These are phyloP conservation scores for Artemia franciscana DNA, from an alignment of 1,140 invertebrate species.

Conservation along the genomic window DNA sequence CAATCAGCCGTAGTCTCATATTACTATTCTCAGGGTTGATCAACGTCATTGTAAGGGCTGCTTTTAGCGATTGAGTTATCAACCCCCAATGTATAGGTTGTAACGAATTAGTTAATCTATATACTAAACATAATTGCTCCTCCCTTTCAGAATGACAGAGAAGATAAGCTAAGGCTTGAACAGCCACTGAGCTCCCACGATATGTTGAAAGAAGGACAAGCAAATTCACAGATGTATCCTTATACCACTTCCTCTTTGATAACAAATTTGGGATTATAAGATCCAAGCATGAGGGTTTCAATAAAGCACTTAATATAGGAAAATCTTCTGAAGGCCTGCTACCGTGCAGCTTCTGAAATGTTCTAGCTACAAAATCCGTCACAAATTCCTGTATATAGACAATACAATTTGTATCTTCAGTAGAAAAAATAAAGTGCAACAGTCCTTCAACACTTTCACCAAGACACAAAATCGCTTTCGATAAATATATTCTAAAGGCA, in stretches of 20 bases:
- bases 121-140: neutral
- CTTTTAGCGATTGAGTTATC: neutral
- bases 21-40: neutral
- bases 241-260: neutral
- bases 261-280: neutral
- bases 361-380: neutral
- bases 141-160: neutral
- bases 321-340: neutral
- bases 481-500: neutral
- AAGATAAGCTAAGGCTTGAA: neutral
- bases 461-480: neutral
- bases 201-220: neutral
- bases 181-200: neutral
- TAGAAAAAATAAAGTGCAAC: too few species aligned
- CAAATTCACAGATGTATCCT: neutral
- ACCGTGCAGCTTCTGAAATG: neutral
- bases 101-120: neutral
- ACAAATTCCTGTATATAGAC: too few species aligned
- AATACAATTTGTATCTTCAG: too few species aligned
- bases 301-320: neutral
- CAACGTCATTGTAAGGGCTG: neutral
- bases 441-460: too few species aligned
- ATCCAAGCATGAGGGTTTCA: neutral
- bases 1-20: neutral
- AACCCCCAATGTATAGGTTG: neutral